phyloP scores from a whole-genome alignment of 2,113 vertebrate species.

The Micronisus gabar region DNA sequence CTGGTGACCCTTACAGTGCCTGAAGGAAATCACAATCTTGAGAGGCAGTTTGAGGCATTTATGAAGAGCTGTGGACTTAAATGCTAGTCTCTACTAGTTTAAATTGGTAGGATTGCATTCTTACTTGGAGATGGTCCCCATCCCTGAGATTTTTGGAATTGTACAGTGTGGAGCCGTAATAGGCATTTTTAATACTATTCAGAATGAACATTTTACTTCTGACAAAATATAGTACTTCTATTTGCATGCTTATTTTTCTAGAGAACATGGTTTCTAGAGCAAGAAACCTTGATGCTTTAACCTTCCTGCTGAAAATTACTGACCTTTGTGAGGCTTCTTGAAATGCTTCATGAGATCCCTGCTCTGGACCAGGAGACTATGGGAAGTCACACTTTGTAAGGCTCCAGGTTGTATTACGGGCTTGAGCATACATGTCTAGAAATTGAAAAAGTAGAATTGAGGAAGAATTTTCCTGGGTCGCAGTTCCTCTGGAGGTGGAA shows the following conservation, averaged over 20 bases:
- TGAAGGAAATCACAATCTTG: background rate
- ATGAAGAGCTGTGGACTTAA: background rate
- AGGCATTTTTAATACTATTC: background rate
- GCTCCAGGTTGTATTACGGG: background rate
- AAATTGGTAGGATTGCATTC: background rate
- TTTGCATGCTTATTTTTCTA: background rate
- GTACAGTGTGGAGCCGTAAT: background rate
- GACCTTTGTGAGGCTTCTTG: background rate
- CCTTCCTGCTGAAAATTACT: background rate
- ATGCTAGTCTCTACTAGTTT: background rate
- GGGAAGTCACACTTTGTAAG: background rate
- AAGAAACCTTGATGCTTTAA: background rate
- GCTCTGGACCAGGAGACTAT: background rate
- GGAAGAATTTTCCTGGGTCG: background rate
- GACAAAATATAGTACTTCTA: background rate
- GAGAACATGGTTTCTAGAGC: background rate
- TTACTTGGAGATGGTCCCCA: background rate
- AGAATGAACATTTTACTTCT: background rate
- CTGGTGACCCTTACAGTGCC: background rate
- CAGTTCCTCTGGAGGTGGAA: background rate
- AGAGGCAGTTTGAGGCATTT: background rate
- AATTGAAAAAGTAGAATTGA: background rate
- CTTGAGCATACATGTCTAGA: background rate
- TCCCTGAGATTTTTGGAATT: background rate
- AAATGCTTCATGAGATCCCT: background rate